Percentiles rank a stretch among this genome's conserved stretches.
Evolutionary conservation across 92 coral and sea anemone genomes (phyloP).

Genomic region (Umimayanthus kanabou): DNA sequence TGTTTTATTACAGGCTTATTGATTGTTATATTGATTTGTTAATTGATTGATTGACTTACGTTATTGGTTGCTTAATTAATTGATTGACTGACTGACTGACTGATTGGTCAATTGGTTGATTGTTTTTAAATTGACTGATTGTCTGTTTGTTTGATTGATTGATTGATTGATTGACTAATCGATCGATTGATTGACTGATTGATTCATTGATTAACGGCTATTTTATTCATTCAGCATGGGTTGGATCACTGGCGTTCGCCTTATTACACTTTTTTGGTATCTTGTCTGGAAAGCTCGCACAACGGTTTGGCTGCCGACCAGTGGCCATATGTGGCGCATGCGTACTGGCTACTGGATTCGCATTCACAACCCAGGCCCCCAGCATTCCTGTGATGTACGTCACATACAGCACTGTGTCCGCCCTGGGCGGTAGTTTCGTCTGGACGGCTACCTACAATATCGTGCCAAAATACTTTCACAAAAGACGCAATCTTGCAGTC

Average conservation of each 20-base stretch:
- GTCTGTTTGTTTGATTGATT: too few species aligned
- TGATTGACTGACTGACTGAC: too few species aligned
- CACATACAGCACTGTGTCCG: not conserved
- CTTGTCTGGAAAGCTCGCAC: not conserved
- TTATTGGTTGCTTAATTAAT: too few species aligned
- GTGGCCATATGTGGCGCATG: not conserved
- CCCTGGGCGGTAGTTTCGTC: not conserved
- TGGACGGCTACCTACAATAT: not conserved
- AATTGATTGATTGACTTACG: too few species aligned
- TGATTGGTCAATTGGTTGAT: too few species aligned
- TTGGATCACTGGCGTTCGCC: not conserved
- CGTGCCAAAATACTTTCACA: slow-evolving; percentile 7
- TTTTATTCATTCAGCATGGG: not conserved
- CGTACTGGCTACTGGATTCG: not conserved
- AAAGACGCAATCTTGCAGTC: not conserved
- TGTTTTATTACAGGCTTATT: too few species aligned
- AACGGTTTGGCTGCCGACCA: not conserved
- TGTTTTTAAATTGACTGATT: too few species aligned
- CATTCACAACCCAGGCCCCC: not conserved
- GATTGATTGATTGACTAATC: too few species aligned
- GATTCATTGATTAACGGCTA: not conserved
- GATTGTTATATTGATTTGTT: too few species aligned
- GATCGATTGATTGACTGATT: too few species aligned
- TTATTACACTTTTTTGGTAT: not conserved
- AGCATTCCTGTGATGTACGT: not conserved